A percentile compares a stretch with the other conserved stretches of the same genome.
phyloP scores from a whole-genome alignment of 1,140 invertebrate genomes.

The Maniola jurtina region DNA sequence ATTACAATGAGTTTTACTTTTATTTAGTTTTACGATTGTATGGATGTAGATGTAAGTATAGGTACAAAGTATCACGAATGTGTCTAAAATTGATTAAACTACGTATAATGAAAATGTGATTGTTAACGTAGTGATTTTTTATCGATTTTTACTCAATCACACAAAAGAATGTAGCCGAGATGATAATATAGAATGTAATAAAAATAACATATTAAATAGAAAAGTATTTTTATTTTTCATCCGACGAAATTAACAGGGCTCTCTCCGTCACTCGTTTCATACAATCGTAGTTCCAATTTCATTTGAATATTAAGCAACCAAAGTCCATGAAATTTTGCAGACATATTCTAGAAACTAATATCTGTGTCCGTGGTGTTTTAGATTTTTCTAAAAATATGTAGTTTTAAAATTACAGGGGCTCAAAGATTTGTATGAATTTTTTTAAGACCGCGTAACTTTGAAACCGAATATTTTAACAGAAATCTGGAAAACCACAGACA shows the following conservation, averaged over 20 bases:
- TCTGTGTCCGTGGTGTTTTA: too few species aligned
- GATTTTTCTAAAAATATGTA: too few species aligned
- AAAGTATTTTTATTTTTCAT: slow-evolving; percentile 22
- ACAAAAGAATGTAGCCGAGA: slow-evolving; percentile 44
- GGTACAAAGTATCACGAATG: slow-evolving; percentile 37
- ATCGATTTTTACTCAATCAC: slow-evolving; percentile 52
- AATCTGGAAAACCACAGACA: too few species aligned
- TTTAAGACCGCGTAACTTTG: too few species aligned
- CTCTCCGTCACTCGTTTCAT: too few species aligned
- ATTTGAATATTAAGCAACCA: too few species aligned
- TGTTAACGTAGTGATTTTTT: slow-evolving; percentile 51
- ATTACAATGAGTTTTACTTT: neutral
- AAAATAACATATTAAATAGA: slow-evolving; percentile 32
- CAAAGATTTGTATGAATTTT: too few species aligned
- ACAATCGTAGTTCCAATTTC: too few species aligned
- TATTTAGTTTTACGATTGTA: slow-evolving; percentile 21
- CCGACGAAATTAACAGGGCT: neutral
- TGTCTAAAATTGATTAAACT: slow-evolving; percentile 25
- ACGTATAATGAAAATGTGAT: slow-evolving; percentile 35
- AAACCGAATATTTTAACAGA: too few species aligned
- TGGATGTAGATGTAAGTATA: slow-evolving; percentile 19
- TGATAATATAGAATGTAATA: slow-evolving; percentile 52
- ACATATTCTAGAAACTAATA: too few species aligned
- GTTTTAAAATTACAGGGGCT: too few species aligned
- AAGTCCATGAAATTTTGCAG: too few species aligned